A percentile compares a stretch with the other conserved stretches of the same genome.
Evolutionary conservation across 35 echinoderm and acorn worm species (phyloP).

Genomic region (Ptychodera flava): DNA sequence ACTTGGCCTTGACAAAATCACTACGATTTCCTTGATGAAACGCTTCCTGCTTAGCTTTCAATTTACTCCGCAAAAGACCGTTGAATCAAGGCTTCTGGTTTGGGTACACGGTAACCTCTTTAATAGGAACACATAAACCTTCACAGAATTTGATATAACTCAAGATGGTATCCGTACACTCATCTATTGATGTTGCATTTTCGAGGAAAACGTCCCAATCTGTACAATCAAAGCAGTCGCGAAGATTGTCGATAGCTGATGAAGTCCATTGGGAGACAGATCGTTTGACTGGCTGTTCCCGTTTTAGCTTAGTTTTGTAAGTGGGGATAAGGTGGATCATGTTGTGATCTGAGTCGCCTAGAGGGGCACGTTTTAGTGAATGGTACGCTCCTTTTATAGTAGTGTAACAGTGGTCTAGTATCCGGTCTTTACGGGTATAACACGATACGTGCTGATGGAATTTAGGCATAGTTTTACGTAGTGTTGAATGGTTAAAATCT

Average conservation of each 20-base stretch:
- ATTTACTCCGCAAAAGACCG: conserved; percentile 17
- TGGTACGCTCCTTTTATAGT: background rate
- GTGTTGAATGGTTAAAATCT: background rate
- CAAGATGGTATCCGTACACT: conserved; percentile 21
- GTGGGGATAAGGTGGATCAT: conserved; percentile 12
- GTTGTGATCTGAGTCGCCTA: conserved; percentile 20
- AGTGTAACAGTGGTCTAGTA: conserved; percentile 10
- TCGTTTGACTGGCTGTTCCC: background rate
- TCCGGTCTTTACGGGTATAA: background rate
- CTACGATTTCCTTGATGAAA: background rate
- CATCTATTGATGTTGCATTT: conserved; percentile 25
- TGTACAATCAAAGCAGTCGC: conserved; percentile 15
- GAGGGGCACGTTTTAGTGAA: conserved; percentile 11
- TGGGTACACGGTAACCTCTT: conserved; percentile 29
- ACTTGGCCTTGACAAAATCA: background rate
- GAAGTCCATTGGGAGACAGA: conserved; percentile 7
- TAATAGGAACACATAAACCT: conserved; percentile 29
- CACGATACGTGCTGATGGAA: conserved; percentile 3
- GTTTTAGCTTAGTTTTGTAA: conserved; percentile 17
- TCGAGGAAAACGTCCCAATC: conserved; percentile 26
- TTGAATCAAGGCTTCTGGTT: conserved; percentile 45
- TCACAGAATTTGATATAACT: conserved; percentile 33
- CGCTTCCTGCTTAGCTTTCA: conserved; percentile 18
- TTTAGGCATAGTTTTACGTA: conserved; percentile 5
- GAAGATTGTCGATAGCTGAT: background rate